Evolutionary conservation across 1,140 invertebrate genomes (phyloP), one percentile per base, ranked within the genome.

Genomic region (Agrilus planipennis): DNA sequence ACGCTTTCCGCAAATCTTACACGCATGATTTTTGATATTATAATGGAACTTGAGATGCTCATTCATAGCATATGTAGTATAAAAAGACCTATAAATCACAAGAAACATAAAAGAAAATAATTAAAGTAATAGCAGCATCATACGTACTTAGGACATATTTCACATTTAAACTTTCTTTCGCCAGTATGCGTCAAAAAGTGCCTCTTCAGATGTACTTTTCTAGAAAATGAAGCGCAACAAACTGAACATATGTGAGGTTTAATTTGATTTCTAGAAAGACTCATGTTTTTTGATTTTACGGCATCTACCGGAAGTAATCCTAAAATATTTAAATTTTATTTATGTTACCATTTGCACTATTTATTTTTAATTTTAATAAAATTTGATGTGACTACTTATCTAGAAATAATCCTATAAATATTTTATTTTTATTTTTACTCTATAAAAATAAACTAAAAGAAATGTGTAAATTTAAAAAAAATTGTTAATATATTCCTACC

Each of bases 41-140:
- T 67, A 67, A 45, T 78, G 76, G 28, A 58, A 60, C 39, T 64
- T 63, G 47, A 71, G 52, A 32, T 75, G 72, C 45, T 67, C 67
- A 22, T 66, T 54, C 7, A 71, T 38, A 9, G 37, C 35, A 17
- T 49, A 45, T 7, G 45, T 29, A 10, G 47, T 48, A 16, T 30
- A 31, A 46, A 54, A 55, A 16, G 46, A 41, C 34, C 53, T 55
- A 34, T 41, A 50, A 54, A 21, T 31, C n/a, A 22, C 21, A 19
- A 10, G 9, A 9, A 28, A 14, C 15, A 7, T 32, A 11, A 30
- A 23, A 39, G 12, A 11, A 28, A 14, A 39, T 38, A 5, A 11
- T 25, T 22, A 12, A 38, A 38, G 9, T 27, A 12, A 31, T 12
- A 10, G 7, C 7, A 31, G 5, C 15, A 20, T 40, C 12, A n/a